phyloP scores from a whole-genome alignment of 2,113 vertebrate genomes.

The Mastomys coucha region DNA sequence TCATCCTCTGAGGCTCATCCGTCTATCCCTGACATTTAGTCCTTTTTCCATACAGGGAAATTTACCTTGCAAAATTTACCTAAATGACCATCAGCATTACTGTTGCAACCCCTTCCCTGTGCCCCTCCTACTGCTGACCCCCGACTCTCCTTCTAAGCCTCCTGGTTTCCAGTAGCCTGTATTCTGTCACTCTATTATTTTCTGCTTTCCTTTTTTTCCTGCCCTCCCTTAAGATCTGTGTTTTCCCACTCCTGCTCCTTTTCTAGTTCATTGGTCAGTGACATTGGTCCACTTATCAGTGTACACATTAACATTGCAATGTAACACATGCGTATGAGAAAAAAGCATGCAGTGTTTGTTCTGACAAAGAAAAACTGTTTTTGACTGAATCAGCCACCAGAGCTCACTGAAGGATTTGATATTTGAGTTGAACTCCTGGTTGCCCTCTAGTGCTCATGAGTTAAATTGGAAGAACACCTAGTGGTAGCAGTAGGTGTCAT shows the following conservation, averaged over 20 bases:
- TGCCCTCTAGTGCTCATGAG: background rate
- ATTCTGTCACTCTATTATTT: background rate
- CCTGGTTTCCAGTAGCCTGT: background rate
- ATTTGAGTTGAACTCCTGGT: background rate
- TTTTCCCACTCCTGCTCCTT: background rate
- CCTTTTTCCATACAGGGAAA: background rate
- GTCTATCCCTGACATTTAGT: background rate
- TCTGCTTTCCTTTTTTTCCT: background rate
- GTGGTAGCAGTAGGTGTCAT: background rate
- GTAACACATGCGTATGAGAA: background rate
- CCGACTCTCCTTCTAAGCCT: background rate
- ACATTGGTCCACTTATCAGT: background rate
- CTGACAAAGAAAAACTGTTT: background rate
- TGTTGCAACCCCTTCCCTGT: background rate
- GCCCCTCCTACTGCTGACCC: background rate
- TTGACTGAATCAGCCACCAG: background rate
- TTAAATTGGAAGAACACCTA: background rate
- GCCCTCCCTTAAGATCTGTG: background rate
- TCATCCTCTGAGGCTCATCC: background rate
- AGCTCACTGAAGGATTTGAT: background rate
- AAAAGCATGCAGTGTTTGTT: background rate
- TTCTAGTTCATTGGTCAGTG: background rate
- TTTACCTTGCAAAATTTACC: background rate
- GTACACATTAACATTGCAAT: background rate
- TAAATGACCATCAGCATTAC: background rate